Conservation (phyloP, 2,797 vertebrate species). For the Falco peregrinus region DNA sequence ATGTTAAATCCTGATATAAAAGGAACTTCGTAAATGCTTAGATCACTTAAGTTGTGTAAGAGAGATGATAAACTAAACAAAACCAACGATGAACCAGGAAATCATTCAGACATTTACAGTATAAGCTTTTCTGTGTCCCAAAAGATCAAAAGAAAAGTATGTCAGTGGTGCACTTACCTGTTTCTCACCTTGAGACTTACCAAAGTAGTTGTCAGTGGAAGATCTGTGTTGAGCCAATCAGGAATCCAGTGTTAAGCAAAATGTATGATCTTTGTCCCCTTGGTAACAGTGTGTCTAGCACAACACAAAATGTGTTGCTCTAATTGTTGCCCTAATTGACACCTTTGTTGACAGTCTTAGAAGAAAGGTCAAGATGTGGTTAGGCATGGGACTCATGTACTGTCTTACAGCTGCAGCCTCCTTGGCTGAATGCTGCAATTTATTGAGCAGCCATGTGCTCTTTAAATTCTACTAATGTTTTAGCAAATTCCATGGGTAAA, state of each 20-base stretch:
- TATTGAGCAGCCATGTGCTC: neutral
- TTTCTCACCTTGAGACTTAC: neutral
- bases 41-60: neutral
- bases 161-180: neutral
- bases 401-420: neutral
- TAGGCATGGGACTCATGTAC: neutral
- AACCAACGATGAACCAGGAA: neutral
- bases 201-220: neutral
- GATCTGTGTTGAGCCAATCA: neutral
- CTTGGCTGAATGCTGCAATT: neutral
- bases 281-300: conserved; percentile 36
- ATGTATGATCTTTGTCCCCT: conserved; percentile 11
- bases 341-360: conserved; percentile 36
- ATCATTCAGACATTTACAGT: neutral
- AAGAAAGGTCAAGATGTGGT: conserved; percentile 20
- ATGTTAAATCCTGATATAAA: neutral
- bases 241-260: neutral
- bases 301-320: conserved; percentile 12
- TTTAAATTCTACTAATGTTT: neutral
- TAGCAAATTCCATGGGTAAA: neutral
- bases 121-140: neutral
- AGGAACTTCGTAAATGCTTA: neutral
- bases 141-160: neutral
- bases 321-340: conserved; percentile 47
- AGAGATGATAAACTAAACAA: neutral